These are phyloP conservation scores for Xiphophorus couchianus DNA, from an alignment of 2,113 vertebrate genomes.

Conservation along the genomic window DNA sequence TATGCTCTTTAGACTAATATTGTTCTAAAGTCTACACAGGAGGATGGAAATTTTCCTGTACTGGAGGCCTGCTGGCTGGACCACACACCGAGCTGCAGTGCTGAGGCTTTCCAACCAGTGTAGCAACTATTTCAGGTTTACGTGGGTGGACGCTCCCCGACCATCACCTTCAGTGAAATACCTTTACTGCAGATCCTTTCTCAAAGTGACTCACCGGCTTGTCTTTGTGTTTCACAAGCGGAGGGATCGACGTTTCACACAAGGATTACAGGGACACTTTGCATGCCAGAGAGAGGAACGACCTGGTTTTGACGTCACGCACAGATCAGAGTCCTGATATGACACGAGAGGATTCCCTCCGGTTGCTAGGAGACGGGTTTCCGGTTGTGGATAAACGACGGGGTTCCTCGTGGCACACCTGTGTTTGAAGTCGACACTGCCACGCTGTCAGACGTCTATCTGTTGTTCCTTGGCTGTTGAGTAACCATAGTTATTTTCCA, in stretches of 20 bases:
- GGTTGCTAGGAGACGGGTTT: conserved; percentile 73
- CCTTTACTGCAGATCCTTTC: conserved; percentile 48
- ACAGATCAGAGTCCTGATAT: conserved; percentile 37
- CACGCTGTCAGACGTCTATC: conserved; percentile 59
- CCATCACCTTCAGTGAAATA: conserved; percentile 42
- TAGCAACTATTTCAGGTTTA: conserved; percentile 45
- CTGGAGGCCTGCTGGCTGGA: conserved; percentile 49
- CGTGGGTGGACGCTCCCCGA: conserved; percentile 44
- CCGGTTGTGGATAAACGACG: conserved; percentile 67
- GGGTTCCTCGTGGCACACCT: conserved; percentile 69
- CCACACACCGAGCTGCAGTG: conserved; percentile 64
- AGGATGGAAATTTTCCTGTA: conserved; percentile 61
- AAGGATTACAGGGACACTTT: conserved; percentile 36
- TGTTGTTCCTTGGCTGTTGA: conserved; percentile 63
- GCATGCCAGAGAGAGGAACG: conserved; percentile 45
- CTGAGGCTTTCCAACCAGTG: conserved; percentile 28
- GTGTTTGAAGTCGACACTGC: conserved; percentile 59
- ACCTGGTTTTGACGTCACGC: conserved; percentile 68
- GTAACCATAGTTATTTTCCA: conserved; percentile 73
- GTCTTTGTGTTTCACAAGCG: conserved; percentile 51
- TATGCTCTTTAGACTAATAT: conserved; percentile 70
- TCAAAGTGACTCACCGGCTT: conserved; percentile 56
- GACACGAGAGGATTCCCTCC: conserved; percentile 74
- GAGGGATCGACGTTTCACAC: conserved; percentile 33
- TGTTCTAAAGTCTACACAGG: conserved; percentile 63